Evolutionary conservation across 2,797 vertebrate species (phyloP).

Genomic region (Gambusia yucatana): DNA sequence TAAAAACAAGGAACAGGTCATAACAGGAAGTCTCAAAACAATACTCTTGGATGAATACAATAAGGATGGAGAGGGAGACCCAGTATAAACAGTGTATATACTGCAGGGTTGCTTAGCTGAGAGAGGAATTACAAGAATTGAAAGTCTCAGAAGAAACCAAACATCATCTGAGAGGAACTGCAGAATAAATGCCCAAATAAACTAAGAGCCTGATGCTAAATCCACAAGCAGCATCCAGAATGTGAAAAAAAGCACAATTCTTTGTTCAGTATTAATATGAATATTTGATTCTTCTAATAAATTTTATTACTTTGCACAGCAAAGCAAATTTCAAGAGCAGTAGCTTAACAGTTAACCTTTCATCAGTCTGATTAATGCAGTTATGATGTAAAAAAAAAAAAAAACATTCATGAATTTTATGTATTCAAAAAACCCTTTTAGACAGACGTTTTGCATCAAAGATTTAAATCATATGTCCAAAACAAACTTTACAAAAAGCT

Average conservation of each 20-base stretch:
- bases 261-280: slow-evolving; percentile 23
- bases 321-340: slow-evolving; percentile 53
- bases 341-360: slow-evolving; percentile 39
- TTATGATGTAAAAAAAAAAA: slow-evolving; percentile 54
- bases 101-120: not conserved
- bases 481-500: slow-evolving; percentile 22
- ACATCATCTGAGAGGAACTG: not conserved
- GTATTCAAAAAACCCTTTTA: slow-evolving; percentile 35
- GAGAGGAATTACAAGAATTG: not conserved
- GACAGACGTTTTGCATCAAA: slow-evolving; percentile 43
- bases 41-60: not conserved
- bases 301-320: slow-evolving; percentile 39
- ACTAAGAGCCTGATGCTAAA: slow-evolving; percentile 5
- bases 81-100: not conserved
- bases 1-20: slow-evolving; percentile 1
- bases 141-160: slow-evolving; percentile 9
- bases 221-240: slow-evolving; percentile 10
- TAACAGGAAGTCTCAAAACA: not conserved
- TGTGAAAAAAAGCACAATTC: slow-evolving; percentile 11
- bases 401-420: slow-evolving; percentile 48
- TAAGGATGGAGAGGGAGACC: not conserved
- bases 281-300: slow-evolving; percentile 29
- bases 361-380: slow-evolving; percentile 56
- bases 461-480: slow-evolving; percentile 26
- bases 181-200: not conserved